Evolutionary conservation across 2,113 vertebrate species (phyloP).

Genomic region (Etheostoma cragini): DNA sequence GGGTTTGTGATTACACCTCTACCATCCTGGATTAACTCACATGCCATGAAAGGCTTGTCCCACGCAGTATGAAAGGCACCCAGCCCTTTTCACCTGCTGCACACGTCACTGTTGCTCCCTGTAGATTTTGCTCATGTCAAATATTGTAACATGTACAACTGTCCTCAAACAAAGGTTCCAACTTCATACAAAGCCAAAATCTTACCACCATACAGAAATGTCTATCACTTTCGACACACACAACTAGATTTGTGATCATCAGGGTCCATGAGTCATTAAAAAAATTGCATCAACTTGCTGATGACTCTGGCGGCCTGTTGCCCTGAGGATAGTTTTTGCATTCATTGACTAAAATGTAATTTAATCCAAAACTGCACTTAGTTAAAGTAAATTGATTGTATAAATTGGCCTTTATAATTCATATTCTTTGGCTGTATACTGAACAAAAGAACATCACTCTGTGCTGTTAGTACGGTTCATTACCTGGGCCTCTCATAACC

Average conservation of each 20-base stretch:
- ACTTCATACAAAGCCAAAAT: not conserved
- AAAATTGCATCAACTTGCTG: not conserved
- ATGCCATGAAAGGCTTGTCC: slow-evolving; percentile 48
- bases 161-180: slow-evolving; percentile 1
- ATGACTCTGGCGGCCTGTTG: not conserved
- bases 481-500: not conserved
- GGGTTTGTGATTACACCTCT: slow-evolving; percentile 73
- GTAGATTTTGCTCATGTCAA: slow-evolving; percentile 18
- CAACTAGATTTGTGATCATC: not conserved
- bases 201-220: not conserved
- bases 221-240: not conserved
- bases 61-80: slow-evolving; percentile 46
- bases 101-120: slow-evolving; percentile 23
- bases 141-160: not conserved
- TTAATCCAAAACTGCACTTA: no score
- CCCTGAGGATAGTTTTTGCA: not conserved
- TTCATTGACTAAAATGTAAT: not conserved
- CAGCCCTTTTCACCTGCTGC: slow-evolving; percentile 25
- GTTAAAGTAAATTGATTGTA: not conserved
- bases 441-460: not conserved
- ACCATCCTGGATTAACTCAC: slow-evolving; percentile 56
- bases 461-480: not conserved
- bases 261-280: not conserved
- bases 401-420: not conserved
- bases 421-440: not conserved